Percentiles rank a stretch among this genome's conserved stretches.
Conservation (phyloP, 2,888 invertebrate genomes). For the Spodoptera littoralis region DNA sequence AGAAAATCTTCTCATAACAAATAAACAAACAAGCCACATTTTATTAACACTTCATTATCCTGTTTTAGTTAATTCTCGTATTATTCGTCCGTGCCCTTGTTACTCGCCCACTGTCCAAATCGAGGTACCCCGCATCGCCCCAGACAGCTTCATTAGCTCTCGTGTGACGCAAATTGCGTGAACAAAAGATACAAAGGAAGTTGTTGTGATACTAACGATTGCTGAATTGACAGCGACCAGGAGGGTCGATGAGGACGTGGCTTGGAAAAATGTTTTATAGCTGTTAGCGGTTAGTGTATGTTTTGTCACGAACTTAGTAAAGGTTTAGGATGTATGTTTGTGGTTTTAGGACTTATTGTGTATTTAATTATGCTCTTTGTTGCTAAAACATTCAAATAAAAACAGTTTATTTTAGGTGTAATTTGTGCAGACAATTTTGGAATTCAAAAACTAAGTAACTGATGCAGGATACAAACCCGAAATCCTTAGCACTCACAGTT, state of each 20-base stretch:
- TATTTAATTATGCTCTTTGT: too few species aligned
- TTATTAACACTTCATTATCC: constrained; percentile 14
- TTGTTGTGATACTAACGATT: constrained; percentile 79
- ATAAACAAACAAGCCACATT: constrained; percentile 4
- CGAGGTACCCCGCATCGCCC: constrained; percentile 51
- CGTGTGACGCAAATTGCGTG: constrained; percentile 63
- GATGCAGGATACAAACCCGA: too few species aligned
- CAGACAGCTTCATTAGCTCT: constrained; percentile 63
- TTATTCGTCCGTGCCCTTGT: constrained; percentile 35
- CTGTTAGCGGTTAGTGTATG: constrained; percentile 1
- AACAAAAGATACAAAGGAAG: constrained; percentile 81
- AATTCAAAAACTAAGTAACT: too few species aligned
- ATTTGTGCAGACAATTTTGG: too few species aligned
- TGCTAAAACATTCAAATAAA: too few species aligned
- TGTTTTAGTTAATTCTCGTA: constrained; percentile 17
- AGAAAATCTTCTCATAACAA: background rate
- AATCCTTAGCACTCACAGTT: too few species aligned
- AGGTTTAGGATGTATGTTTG: too few species aligned
- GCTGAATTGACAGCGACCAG: constrained; percentile 73
- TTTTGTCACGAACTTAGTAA: constrained; percentile 1
- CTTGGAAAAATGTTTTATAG: constrained; percentile 16
- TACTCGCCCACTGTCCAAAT: constrained; percentile 44
- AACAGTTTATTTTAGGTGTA: too few species aligned
- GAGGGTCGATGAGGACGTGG: constrained; percentile 63
- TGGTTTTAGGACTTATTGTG: too few species aligned